Conservation (phyloP, 2,797 vertebrate species). For the Orestias chungarensis region DNA sequence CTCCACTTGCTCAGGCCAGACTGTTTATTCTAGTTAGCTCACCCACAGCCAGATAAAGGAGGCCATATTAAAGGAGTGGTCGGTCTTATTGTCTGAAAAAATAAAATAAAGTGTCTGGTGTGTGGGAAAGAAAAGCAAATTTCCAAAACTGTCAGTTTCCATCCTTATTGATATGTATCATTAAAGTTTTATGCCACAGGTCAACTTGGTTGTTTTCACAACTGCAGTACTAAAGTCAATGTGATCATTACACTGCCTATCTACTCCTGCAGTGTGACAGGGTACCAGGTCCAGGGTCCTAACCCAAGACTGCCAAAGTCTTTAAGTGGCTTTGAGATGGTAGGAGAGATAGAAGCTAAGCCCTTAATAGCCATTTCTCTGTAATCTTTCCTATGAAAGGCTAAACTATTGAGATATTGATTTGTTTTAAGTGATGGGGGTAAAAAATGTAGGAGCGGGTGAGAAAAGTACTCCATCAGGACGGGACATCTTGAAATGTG, state of each 20-base stretch:
- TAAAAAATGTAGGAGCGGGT: slow-evolving; percentile 63
- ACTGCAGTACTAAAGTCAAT: slow-evolving; percentile 54
- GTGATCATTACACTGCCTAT: slow-evolving; percentile 58
- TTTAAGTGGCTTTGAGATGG: slow-evolving; percentile 86
- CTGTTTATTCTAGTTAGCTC: slow-evolving; percentile 65
- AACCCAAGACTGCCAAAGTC: slow-evolving; percentile 77
- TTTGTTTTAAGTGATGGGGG: slow-evolving; percentile 78
- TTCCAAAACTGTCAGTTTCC: slow-evolving; percentile 40
- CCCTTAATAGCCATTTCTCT: slow-evolving; percentile 88
- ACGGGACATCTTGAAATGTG: slow-evolving; percentile 83
- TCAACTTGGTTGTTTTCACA: slow-evolving; percentile 32
- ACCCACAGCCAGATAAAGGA: slow-evolving; percentile 52
- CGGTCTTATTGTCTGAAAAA: slow-evolving; percentile 55
- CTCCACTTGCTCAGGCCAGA: slow-evolving; percentile 59
- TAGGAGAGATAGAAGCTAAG: slow-evolving; percentile 84
- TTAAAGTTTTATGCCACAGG: slow-evolving; percentile 48
- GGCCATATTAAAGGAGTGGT: slow-evolving; percentile 73
- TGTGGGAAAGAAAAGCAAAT: slow-evolving; percentile 48
- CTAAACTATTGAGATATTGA: slow-evolving; percentile 85
- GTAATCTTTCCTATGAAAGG: slow-evolving; percentile 88
- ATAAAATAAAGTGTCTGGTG: slow-evolving; percentile 37
- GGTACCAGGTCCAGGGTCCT: slow-evolving; percentile 75
- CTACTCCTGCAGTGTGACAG: slow-evolving; percentile 64
- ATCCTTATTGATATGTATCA: slow-evolving; percentile 48
- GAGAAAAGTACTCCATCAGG: slow-evolving; percentile 83